Evolutionary conservation across 1,140 invertebrate species (phyloP).

Genomic region (Reticulitermes speratus): DNA sequence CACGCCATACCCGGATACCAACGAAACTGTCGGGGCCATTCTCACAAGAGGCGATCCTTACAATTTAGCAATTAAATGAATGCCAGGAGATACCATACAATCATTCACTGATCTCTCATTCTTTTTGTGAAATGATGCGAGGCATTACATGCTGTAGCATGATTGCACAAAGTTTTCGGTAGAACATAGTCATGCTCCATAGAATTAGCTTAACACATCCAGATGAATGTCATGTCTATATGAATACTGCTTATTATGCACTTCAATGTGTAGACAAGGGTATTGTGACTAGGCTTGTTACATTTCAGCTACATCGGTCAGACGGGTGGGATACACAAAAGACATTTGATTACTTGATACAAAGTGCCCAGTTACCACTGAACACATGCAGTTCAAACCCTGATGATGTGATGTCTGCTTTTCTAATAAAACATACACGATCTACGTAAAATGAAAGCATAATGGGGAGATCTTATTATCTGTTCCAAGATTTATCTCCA

Average conservation of each 20-base stretch:
- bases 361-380: neutral
- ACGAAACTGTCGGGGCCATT: too few relatives aligned
- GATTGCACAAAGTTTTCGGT: neutral
- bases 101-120: neutral
- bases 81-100: neutral
- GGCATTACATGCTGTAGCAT: neutral
- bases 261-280: neutral
- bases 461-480: too few relatives aligned
- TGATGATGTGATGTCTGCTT: too few relatives aligned
- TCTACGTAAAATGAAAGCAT: too few relatives aligned
- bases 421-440: too few relatives aligned
- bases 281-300: neutral
- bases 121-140: neutral
- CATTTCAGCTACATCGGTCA: neutral
- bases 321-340: neutral
- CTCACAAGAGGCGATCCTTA: neutral
- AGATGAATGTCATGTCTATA: neutral
- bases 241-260: conserved; percentile 3
- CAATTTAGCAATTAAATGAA: conserved; percentile 14
- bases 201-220: conserved; percentile 5
- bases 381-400: too few relatives aligned
- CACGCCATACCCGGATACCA: too few relatives aligned
- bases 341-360: neutral
- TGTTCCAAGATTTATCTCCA: too few relatives aligned
- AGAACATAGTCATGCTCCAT: neutral